Conservation (phyloP, 1,140 invertebrate species). For the Amyelois transitella region DNA sequence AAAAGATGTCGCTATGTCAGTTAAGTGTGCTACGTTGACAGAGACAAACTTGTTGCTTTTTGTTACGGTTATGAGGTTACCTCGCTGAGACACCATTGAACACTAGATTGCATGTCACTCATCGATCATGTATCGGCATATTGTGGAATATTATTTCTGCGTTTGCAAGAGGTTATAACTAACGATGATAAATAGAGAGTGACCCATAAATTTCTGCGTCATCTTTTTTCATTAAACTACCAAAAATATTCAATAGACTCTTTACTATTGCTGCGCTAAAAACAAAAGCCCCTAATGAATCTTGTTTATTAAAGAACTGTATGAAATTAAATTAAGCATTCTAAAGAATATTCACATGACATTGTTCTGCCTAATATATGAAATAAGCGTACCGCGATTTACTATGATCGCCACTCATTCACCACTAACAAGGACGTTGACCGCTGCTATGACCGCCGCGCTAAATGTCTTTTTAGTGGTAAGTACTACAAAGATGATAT, state of each 20-base stretch:
- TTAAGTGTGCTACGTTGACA: not conserved
- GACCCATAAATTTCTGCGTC: no score
- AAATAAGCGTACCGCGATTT: slow-evolving; percentile 44
- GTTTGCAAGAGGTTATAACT: no score
- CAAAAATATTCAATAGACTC: no score
- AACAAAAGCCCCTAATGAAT: no score
- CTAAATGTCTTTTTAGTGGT: slow-evolving; percentile 33
- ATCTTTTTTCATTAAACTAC: no score
- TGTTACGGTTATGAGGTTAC: slow-evolving; percentile 6
- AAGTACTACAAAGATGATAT: slow-evolving; percentile 29
- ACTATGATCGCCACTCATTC: slow-evolving; percentile 25
- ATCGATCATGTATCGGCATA: not conserved
- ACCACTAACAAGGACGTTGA: slow-evolving; percentile 40
- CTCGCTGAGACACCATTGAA: not conserved
- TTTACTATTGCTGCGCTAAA: no score
- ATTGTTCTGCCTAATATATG: slow-evolving; percentile 38
- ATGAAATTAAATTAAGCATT: not conserved
- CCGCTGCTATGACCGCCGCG: slow-evolving; percentile 23
- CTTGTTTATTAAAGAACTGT: not conserved
- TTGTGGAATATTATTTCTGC: not conserved
- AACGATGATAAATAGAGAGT: no score
- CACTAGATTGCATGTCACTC: not conserved
- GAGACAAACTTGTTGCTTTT: slow-evolving; percentile 5
- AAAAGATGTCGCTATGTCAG: slow-evolving; percentile 3
- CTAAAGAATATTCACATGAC: slow-evolving; percentile 2